Evolutionary conservation across 1,140 invertebrate species (phyloP).

Genomic region (Eriocheir sinensis): DNA sequence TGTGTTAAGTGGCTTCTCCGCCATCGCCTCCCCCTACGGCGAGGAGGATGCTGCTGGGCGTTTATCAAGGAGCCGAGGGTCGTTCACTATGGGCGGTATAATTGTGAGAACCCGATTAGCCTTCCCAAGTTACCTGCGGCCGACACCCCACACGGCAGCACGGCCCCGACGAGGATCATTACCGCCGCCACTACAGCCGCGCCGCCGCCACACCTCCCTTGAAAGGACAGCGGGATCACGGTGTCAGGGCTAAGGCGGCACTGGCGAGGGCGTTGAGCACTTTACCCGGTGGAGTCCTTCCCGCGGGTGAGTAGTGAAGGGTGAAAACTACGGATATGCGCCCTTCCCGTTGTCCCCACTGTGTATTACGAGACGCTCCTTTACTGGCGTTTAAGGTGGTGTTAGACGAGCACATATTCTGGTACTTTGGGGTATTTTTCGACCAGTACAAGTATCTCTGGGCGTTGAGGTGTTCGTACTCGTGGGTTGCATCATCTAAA

Average conservation of each 20-base stretch:
- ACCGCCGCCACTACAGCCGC: too few relatives aligned
- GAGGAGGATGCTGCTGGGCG: not conserved
- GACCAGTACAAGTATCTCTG: too few relatives aligned
- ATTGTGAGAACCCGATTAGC: not conserved
- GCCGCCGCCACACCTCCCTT: not conserved
- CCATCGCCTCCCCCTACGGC: not conserved
- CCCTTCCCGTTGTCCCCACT: too few relatives aligned
- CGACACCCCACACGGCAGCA: not conserved
- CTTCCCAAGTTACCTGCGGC: not conserved
- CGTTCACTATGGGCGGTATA: not conserved
- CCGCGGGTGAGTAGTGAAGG: too few relatives aligned
- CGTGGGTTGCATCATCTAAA: too few relatives aligned
- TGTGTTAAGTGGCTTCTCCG: not conserved
- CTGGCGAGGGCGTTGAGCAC: not conserved
- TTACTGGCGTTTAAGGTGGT: too few relatives aligned
- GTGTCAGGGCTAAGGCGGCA: not conserved
- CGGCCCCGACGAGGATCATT: not conserved
- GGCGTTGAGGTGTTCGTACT: too few relatives aligned
- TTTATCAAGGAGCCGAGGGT: not conserved
- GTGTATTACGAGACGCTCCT: too few relatives aligned
- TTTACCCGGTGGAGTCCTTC: not conserved
- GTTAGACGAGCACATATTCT: too few relatives aligned
- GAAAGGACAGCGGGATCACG: not conserved
- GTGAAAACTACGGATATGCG: too few relatives aligned
- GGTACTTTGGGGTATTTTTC: too few relatives aligned